phyloP scores from a whole-genome alignment of 2,113 vertebrate genomes.

The Cebidichthys violaceus region DNA sequence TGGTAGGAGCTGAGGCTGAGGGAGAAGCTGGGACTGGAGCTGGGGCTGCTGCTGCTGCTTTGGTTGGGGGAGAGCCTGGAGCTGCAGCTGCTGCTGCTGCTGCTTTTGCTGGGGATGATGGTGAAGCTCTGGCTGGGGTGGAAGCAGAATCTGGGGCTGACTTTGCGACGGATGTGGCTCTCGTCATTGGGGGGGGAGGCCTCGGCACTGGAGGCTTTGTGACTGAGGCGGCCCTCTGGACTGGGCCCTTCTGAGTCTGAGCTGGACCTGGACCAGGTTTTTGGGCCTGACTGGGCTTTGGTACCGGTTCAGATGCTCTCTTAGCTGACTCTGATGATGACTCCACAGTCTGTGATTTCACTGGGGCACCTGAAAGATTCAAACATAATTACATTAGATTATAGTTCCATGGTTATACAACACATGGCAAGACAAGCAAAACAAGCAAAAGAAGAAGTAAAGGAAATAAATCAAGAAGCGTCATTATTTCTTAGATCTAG shows the following conservation, averaged over 20 bases:
- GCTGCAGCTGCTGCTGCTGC: slow-evolving; percentile 1
- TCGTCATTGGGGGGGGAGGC: slow-evolving; percentile 78
- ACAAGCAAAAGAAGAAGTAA: slow-evolving; percentile 8
- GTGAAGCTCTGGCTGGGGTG: slow-evolving; percentile 57
- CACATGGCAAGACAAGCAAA: slow-evolving; percentile 74
- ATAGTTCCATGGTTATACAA: slow-evolving; percentile 17
- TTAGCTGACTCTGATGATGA: slow-evolving; percentile 85
- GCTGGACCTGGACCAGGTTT: slow-evolving; percentile 80
- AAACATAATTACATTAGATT: slow-evolving; percentile 83
- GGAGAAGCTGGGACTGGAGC: slow-evolving; percentile 62
- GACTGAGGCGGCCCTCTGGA: slow-evolving; percentile 77
- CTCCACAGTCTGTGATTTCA: slow-evolving; percentile 92
- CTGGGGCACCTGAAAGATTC: slow-evolving; percentile 89
- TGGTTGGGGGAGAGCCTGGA: slow-evolving; percentile 53
- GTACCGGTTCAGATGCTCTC: slow-evolving; percentile 81
- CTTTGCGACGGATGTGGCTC: slow-evolving; percentile 73
- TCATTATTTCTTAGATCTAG: slow-evolving; percentile 70
- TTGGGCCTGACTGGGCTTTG: slow-evolving; percentile 83
- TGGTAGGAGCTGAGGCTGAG: slow-evolving; percentile 85
- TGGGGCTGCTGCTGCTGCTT: slow-evolving; percentile 28
- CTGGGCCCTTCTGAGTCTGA: slow-evolving; percentile 77
- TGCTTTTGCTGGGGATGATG: slow-evolving; percentile 64
- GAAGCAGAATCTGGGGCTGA: slow-evolving; percentile 58
- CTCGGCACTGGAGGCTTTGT: slow-evolving; percentile 76
- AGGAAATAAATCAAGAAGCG: background rate